Conservation (phyloP, 2,113 vertebrate species). For the Lycaon pictus region DNA sequence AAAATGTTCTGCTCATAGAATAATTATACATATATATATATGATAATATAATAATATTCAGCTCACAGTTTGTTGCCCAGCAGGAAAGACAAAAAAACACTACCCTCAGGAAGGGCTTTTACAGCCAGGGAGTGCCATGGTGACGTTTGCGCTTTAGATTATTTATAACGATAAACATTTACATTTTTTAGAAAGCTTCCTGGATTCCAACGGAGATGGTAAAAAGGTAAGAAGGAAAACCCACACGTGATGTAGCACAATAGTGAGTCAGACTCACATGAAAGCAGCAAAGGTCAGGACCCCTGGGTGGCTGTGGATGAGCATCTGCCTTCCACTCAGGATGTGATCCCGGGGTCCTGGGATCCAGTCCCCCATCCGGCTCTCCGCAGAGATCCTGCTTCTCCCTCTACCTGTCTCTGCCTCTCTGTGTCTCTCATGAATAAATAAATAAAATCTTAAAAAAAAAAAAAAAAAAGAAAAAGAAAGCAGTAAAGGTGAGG, state of each 20-base stretch:
- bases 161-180: background rate
- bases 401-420: too few species aligned
- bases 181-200: background rate
- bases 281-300: background rate
- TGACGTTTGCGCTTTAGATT: background rate
- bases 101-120: background rate
- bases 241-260: background rate
- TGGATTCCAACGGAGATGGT: background rate
- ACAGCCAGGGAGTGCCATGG: background rate
- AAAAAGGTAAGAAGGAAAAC: background rate
- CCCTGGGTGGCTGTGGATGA: too few species aligned
- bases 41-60: background rate
- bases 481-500: background rate
- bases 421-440: too few species aligned
- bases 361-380: too few species aligned
- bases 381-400: too few species aligned
- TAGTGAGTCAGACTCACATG: background rate
- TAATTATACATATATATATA: too few species aligned
- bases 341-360: too few species aligned
- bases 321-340: too few species aligned
- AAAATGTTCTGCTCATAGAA: too few species aligned
- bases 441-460: too few species aligned
- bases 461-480: too few species aligned
- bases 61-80: background rate
- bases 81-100: background rate